Evolutionary conservation across 2,888 invertebrate species (phyloP).

Genomic region (Folsomia manolachei): DNA sequence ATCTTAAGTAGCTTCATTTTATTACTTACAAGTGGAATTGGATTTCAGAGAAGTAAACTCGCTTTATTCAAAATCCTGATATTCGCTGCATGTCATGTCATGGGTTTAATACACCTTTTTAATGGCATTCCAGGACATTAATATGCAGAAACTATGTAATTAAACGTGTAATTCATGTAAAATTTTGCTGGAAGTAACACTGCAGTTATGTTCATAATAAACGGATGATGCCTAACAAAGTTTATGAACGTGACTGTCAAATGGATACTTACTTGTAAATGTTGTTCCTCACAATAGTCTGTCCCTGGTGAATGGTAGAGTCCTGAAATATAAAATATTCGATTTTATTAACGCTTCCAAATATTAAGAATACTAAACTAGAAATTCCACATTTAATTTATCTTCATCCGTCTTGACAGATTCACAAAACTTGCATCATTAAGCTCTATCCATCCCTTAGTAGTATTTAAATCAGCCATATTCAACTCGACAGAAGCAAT

Average conservation of each 20-base stretch:
- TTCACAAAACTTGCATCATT: no score
- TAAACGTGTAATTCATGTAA: not conserved
- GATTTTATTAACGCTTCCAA: not conserved
- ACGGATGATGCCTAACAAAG: no score
- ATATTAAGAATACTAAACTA: not conserved
- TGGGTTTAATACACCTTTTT: not conserved
- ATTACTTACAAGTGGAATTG: not conserved
- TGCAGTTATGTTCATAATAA: no score
- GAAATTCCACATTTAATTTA: not conserved
- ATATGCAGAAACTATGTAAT: not conserved
- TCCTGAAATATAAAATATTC: not conserved
- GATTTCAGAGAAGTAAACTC: not conserved
- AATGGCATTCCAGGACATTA: not conserved
- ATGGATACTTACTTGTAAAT: no score
- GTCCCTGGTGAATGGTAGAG: not conserved
- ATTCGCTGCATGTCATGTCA: not conserved
- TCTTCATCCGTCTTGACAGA: not conserved
- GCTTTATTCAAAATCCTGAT: no score
- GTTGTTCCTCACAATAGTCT: no score
- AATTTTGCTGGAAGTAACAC: no score
- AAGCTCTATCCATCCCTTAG: no score
- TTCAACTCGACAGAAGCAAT: slow-evolving; percentile 12
- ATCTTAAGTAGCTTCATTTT: not conserved
- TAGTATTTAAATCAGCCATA: not conserved
- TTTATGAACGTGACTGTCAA: no score